Percentiles rank a stretch among this genome's conserved stretches.
phyloP scores from a whole-genome alignment of 1,140 invertebrate species.

The Tetragonula clypearis region DNA sequence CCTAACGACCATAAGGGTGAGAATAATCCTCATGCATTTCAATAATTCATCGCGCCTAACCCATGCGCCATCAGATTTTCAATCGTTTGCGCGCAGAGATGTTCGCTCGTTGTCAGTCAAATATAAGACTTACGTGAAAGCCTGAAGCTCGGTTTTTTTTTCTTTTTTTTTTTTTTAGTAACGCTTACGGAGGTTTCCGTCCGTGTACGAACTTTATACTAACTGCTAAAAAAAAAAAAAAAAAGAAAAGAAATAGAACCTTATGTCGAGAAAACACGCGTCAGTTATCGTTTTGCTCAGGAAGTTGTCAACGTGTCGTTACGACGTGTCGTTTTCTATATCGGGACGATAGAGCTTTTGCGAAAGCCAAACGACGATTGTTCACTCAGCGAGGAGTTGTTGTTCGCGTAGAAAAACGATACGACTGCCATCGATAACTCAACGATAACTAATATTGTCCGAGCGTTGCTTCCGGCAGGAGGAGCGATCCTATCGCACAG shows the following conservation, averaged over 20 bases:
- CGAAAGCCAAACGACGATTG: background rate
- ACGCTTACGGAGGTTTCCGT: too few species aligned
- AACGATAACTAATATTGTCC: conserved; percentile 3
- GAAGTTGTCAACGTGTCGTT: conserved; percentile 46
- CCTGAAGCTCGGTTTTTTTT: too few species aligned
- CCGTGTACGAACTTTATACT: too few species aligned
- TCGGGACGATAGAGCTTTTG: background rate
- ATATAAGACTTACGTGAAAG: background rate
- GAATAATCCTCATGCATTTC: background rate
- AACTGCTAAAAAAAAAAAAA: too few species aligned
- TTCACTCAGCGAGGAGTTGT: background rate
- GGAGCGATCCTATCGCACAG: background rate
- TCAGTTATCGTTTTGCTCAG: conserved; percentile 43
- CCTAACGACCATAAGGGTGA: background rate
- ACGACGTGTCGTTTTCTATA: background rate
- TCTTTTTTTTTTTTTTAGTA: too few species aligned
- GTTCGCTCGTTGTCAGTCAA: background rate
- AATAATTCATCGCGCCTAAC: background rate
- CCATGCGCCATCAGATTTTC: background rate
- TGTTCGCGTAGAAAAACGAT: conserved; percentile 20
- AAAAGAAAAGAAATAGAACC: too few species aligned
- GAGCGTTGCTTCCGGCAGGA: conserved; percentile 12
- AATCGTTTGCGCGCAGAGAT: conserved; percentile 23
- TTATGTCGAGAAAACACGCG: background rate
- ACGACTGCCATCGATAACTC: conserved; percentile 20